A percentile compares a stretch with the other conserved stretches of the same genome.
Evolutionary conservation across 2,113 vertebrate species (phyloP).

Genomic region (Burhinus bistriatus): DNA sequence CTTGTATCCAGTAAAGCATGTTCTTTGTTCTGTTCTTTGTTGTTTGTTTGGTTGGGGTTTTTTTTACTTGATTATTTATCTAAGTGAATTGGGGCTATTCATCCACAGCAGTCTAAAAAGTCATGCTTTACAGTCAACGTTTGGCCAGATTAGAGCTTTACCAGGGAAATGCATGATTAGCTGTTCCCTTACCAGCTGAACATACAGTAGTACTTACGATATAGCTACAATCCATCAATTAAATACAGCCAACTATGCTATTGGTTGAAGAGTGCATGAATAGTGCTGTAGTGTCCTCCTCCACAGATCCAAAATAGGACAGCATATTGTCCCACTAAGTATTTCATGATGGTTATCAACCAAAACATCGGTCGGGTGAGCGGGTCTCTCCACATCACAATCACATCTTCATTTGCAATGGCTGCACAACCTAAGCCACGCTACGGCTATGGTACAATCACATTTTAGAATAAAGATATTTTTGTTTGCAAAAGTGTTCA

Average conservation of each 20-base stretch:
- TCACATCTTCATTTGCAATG: not conserved
- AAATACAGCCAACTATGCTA: not conserved
- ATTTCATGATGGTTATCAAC: not conserved
- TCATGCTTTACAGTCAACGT: not conserved
- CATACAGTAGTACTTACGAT: not conserved
- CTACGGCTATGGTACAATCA: not conserved
- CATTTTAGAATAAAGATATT: not conserved
- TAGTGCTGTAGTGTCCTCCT: not conserved
- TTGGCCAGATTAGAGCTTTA: not conserved
- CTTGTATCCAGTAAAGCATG: not conserved
- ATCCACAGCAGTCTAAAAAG: constrained; percentile 18
- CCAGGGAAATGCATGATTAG: not conserved
- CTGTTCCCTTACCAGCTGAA: not conserved
- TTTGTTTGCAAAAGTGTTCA: not conserved
- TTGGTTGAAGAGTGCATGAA: not conserved
- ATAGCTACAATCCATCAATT: not conserved
- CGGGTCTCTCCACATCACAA: not conserved
- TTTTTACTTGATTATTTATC: constrained; percentile 11
- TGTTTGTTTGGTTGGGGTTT: not conserved
- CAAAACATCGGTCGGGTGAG: not conserved
- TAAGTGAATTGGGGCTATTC: constrained; percentile 10
- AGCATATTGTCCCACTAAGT: not conserved
- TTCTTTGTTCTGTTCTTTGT: not conserved
- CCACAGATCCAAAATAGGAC: not conserved
- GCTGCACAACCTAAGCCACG: not conserved